Percentiles rank a stretch among this genome's conserved stretches.
Conservation (phyloP, 2,888 invertebrate genomes). For the Acleris laterana region DNA sequence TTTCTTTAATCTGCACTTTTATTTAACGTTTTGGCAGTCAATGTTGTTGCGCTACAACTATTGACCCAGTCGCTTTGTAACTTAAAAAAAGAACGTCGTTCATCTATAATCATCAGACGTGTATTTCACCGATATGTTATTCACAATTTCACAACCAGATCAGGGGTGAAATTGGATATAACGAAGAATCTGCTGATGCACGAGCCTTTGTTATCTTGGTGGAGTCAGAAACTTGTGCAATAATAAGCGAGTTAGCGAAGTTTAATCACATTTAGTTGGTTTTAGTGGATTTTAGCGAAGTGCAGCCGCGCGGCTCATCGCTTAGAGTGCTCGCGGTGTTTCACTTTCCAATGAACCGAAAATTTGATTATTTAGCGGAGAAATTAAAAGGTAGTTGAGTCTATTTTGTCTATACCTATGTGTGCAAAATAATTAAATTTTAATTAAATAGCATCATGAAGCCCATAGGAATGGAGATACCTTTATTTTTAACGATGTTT, state of each 20-base stretch:
- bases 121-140: too few species aligned
- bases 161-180: background rate
- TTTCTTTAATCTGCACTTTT: background rate
- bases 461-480: too few species aligned
- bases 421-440: too few species aligned
- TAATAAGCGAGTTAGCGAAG: conserved; percentile 19
- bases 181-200: background rate
- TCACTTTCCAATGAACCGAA: background rate
- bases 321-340: conserved; percentile 21
- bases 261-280: conserved; percentile 19
- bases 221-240: background rate
- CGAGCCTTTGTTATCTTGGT: background rate
- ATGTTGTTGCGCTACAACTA: background rate
- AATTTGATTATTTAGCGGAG: background rate
- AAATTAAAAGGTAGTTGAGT: background rate
- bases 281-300: conserved; percentile 22
- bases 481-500: too few species aligned
- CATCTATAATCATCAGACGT: too few species aligned
- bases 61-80: too few species aligned
- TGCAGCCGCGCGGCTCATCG: conserved; percentile 22
- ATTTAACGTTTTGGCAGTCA: background rate
- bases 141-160: too few species aligned
- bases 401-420: too few species aligned
- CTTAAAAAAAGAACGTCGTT: too few species aligned
- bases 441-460: too few species aligned